These are phyloP conservation scores for Neocrepidodera transversa DNA, from an alignment of 2,888 invertebrate species.

Conservation along the genomic window DNA sequence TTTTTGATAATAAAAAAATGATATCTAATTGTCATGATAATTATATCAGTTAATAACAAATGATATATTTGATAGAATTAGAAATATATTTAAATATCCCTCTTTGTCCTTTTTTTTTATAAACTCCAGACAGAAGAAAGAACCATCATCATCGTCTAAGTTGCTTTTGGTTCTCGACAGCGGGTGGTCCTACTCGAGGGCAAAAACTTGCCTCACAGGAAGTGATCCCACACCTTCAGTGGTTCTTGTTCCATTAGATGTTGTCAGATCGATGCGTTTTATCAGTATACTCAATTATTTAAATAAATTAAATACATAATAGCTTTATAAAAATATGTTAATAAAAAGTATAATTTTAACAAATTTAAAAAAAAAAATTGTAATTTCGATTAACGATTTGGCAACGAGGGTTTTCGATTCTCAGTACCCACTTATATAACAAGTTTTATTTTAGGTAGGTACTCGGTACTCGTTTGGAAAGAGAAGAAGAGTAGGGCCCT, in stretches of 20 bases:
- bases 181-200: conserved; percentile 31
- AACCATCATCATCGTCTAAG: conserved; percentile 9
- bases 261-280: neutral
- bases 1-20: no score
- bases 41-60: no score
- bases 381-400: neutral
- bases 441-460: conserved; percentile 30
- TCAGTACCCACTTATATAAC: conserved; percentile 29
- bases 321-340: neutral
- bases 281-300: neutral
- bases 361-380: neutral
- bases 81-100: conserved; percentile 12
- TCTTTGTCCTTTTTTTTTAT: conserved; percentile 2
- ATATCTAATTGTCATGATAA: no score
- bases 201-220: conserved; percentile 34
- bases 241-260: neutral
- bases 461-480: conserved; percentile 11
- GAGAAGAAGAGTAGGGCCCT: conserved; percentile 12
- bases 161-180: conserved; percentile 26
- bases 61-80: neutral
- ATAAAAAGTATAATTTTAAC: neutral
- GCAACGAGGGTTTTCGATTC: conserved; percentile 14
- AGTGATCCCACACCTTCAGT: conserved; percentile 32
- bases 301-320: neutral
- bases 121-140: conserved; percentile 13